Evolutionary conservation across 1,140 invertebrate species (phyloP).

Genomic region (Odontomachus brunneus): DNA sequence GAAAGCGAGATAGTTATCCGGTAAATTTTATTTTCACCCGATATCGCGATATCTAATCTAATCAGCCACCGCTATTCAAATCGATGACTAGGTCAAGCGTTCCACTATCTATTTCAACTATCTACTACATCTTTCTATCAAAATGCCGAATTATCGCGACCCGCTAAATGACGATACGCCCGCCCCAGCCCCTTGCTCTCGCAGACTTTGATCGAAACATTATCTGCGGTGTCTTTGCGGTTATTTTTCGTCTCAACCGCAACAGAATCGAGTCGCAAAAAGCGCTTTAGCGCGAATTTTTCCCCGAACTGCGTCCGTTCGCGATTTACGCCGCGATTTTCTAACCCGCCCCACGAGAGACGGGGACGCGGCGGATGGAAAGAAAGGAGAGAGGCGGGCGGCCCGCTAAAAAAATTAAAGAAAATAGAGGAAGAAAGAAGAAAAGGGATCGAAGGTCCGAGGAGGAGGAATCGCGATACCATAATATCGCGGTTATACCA

Average conservation of each 20-base stretch:
- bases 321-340: conserved; percentile 57
- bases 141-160: neutral
- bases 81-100: conserved; percentile 6
- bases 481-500: conserved; percentile 83
- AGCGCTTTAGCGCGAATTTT: neutral
- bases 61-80: conserved; percentile 49
- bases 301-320: conserved; percentile 13
- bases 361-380: conserved; percentile 41
- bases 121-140: conserved; percentile 5
- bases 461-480: conserved; percentile 82
- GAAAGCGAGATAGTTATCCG: neutral
- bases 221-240: neutral
- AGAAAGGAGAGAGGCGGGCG: conserved; percentile 52
- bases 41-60: conserved; percentile 64
- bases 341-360: conserved; percentile 50
- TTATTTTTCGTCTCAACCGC: neutral
- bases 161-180: neutral
- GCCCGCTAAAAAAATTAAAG: conserved; percentile 62
- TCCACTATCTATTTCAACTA: neutral
- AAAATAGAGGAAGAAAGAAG: conserved; percentile 65
- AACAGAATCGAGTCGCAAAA: neutral
- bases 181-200: neutral
- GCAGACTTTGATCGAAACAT: conserved; percentile 1
- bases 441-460: conserved; percentile 72
- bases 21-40: conserved; percentile 37